Percentiles rank a stretch among this genome's conserved stretches.
These are phyloP conservation scores for Solenodon paradoxus DNA, from an alignment of 2,113 vertebrate species.

Conservation along the genomic window DNA sequence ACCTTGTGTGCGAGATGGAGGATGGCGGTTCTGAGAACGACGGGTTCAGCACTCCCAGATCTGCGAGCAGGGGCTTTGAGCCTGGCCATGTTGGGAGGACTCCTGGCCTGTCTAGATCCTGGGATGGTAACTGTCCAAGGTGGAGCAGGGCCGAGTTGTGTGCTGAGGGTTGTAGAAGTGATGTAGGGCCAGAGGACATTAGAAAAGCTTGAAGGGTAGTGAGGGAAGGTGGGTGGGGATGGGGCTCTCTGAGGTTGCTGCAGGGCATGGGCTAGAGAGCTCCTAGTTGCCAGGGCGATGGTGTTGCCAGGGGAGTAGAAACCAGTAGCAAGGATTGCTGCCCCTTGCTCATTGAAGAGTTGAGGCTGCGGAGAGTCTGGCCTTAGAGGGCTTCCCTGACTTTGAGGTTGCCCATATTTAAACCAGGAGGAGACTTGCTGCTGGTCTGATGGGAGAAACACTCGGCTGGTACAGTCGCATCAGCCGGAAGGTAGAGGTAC, in stretches of 20 bases:
- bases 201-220: neutral
- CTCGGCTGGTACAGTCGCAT: fast-evolving
- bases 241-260: neutral
- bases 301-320: no score
- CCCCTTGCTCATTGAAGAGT: no score
- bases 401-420: no score
- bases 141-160: fast-evolving
- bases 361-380: neutral
- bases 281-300: neutral
- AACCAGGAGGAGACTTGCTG: no score
- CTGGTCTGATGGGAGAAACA: neutral
- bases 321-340: neutral
- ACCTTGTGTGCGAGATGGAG: neutral
- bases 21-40: neutral
- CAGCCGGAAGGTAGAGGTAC: neutral
- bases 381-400: neutral
- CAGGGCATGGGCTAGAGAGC: neutral
- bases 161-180: neutral
- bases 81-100: neutral
- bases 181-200: neutral
- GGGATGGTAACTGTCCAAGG: fast-evolving
- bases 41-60: neutral
- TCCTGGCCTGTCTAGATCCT: neutral
- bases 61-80: neutral
- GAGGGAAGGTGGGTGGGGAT: neutral